Conservation (phyloP, 1,140 invertebrate genomes). For the Drosophila saltans region DNA sequence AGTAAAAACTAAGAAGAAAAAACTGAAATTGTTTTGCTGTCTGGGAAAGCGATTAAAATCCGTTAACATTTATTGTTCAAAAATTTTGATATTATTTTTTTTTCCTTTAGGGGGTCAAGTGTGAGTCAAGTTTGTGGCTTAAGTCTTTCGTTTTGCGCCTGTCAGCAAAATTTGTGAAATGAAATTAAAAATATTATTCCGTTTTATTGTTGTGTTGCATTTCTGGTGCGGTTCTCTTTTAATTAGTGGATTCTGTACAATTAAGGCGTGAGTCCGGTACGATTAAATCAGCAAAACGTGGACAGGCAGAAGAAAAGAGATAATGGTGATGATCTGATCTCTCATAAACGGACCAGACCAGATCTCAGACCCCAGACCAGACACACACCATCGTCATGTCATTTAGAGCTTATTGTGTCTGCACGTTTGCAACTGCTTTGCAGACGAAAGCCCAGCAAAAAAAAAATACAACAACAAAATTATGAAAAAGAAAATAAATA, state of each 20-base stretch:
- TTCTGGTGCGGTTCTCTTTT: conserved; percentile 30
- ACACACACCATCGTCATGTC: conserved; percentile 45
- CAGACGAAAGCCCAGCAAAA: not conserved
- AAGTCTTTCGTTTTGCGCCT: conserved; percentile 75
- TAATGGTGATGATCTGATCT: conserved; percentile 72
- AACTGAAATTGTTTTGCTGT: conserved; percentile 63
- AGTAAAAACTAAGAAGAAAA: conserved; percentile 19
- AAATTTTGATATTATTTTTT: conserved; percentile 30
- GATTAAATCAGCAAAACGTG: conserved; percentile 69
- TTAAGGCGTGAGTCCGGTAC: conserved; percentile 61
- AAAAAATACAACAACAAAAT: not conserved
- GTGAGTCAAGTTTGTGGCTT: conserved; percentile 69
- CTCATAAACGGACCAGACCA: conserved; percentile 60
- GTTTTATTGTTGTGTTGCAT: conserved; percentile 3
- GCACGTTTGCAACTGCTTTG: conserved; percentile 59
- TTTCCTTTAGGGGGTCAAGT: conserved; percentile 67
- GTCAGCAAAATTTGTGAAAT: conserved; percentile 77
- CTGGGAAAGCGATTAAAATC: conserved; percentile 73
- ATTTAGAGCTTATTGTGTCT: conserved; percentile 79
- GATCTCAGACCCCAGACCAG: too few relatives aligned
- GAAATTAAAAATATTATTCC: conserved; percentile 27
- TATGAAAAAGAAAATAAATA: conserved; percentile 17
- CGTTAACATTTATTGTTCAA: conserved; percentile 31
- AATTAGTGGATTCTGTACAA: conserved; percentile 64
- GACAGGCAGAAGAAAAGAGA: conserved; percentile 66